A percentile compares a stretch with the other conserved stretches of the same genome.
Evolutionary conservation across 2,888 invertebrate genomes (phyloP).

Genomic region (Ischnus inquisitorius): DNA sequence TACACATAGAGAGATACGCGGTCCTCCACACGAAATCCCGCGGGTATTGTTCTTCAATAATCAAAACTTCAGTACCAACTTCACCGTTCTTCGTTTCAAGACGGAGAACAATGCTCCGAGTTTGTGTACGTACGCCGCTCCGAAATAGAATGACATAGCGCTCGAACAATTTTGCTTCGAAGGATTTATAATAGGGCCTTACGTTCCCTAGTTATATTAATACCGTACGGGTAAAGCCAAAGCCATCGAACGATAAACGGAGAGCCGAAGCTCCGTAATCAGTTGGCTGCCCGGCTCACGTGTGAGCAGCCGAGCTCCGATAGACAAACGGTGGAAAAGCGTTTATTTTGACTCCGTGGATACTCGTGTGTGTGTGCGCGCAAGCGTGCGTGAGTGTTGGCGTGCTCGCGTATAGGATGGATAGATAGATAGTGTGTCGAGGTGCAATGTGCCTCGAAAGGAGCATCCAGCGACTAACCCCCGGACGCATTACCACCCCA

Average conservation of each 20-base stretch:
- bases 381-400: background rate
- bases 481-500: conserved; percentile 79
- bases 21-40: background rate
- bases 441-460: conserved; percentile 75
- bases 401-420: background rate
- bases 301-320: conserved; percentile 13
- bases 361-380: conserved; percentile 19
- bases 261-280: conserved; percentile 8
- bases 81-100: no score
- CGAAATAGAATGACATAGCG: no score
- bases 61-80: no score
- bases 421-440: conserved; percentile 65
- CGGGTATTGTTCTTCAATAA: no score
- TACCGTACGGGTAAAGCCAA: background rate
- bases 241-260: background rate
- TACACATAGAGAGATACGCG: no score
- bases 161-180: no score
- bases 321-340: conserved; percentile 24
- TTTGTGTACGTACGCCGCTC: no score
- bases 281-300: background rate
- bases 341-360: conserved; percentile 20
- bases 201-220: no score
- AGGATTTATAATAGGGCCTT: no score
- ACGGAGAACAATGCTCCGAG: no score
- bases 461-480: conserved; percentile 78